Percentiles rank a stretch among this genome's conserved stretches.
Evolutionary conservation across 92 coral and sea anemone genomes (phyloP).

Genomic region (Epizoanthus rinbou): DNA sequence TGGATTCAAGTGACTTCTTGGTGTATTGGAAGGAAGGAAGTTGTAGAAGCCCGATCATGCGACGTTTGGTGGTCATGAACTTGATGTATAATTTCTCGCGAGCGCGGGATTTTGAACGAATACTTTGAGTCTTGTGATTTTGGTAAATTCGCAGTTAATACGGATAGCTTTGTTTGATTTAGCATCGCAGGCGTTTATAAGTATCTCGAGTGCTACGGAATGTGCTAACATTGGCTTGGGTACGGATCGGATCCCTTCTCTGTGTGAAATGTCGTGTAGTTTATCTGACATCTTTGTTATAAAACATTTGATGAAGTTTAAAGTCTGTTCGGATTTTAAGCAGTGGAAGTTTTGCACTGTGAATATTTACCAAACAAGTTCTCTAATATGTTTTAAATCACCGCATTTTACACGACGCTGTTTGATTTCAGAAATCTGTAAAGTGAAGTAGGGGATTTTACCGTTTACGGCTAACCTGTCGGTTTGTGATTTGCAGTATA

Average conservation of each 20-base stretch:
- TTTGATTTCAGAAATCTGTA: conserved; percentile 19
- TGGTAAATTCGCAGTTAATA: not conserved
- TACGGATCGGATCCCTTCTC: too few relatives aligned
- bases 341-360: not conserved
- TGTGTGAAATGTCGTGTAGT: too few relatives aligned
- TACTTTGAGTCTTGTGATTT: too few relatives aligned
- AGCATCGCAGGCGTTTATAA: not conserved
- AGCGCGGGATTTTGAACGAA: not conserved
- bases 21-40: conserved; percentile 15
- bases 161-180: conserved; percentile 7
- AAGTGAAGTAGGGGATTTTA: not conserved
- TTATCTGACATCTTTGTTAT: too few relatives aligned
- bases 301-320: not conserved
- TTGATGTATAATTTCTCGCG: not conserved
- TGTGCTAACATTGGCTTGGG: too few relatives aligned
- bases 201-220: too few relatives aligned
- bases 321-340: not conserved
- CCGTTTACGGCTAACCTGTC: too few relatives aligned
- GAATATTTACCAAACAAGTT: conserved; percentile 21
- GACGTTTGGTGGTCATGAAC: not conserved
- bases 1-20: conserved; percentile 41
- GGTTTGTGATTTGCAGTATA: not conserved
- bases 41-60: not conserved
- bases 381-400: not conserved
- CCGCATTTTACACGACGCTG: not conserved